A percentile compares a stretch with the other conserved stretches of the same genome.
These are phyloP conservation scores for Riparia riparia DNA, from an alignment of 2,113 vertebrate genomes.

Conservation along the genomic window DNA sequence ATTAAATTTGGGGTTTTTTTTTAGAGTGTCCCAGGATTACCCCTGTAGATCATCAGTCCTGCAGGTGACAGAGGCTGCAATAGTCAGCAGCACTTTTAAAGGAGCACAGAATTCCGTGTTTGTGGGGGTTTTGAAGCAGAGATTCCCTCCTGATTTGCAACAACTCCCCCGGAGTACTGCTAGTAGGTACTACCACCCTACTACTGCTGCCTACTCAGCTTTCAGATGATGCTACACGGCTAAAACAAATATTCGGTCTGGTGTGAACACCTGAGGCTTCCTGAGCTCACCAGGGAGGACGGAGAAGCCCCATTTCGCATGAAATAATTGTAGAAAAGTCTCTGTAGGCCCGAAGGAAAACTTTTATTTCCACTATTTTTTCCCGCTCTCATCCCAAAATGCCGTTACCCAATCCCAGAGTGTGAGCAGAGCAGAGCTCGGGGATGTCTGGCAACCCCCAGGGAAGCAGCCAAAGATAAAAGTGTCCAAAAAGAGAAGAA, in stretches of 20 bases:
- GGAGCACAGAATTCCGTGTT: neutral
- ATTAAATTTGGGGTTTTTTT: neutral
- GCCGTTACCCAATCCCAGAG: neutral
- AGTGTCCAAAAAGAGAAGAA: conserved; percentile 20
- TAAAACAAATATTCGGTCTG: neutral
- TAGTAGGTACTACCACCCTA: neutral
- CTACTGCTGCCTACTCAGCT: neutral
- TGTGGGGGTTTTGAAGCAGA: neutral
- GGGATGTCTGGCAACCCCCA: neutral
- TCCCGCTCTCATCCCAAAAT: neutral
- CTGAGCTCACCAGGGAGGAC: neutral
- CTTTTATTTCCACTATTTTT: neutral
- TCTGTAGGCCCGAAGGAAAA: neutral
- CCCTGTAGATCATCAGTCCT: neutral
- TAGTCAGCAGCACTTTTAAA: neutral
- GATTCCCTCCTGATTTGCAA: neutral
- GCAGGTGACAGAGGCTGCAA: neutral
- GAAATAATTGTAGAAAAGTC: neutral
- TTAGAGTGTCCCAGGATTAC: neutral
- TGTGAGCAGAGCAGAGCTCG: neutral
- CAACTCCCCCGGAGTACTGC: neutral
- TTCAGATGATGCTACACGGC: neutral
- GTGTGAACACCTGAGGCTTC: neutral
- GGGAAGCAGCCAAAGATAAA: neutral
- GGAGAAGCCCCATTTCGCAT: neutral